These are phyloP conservation scores for Phrynosoma platyrhinos DNA, from an alignment of 2,113 vertebrate species.

Conservation along the genomic window DNA sequence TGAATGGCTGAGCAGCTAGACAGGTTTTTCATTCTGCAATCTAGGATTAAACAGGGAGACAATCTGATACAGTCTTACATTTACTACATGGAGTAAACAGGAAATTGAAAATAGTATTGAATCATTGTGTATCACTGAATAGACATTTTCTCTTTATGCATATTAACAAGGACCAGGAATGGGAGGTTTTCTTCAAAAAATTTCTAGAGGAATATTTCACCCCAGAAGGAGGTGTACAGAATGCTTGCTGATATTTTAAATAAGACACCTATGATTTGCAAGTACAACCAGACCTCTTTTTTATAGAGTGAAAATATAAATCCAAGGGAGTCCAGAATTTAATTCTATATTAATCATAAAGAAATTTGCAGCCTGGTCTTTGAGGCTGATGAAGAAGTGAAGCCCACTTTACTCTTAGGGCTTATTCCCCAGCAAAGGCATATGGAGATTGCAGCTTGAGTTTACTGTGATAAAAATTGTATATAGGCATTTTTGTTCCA, in stretches of 20 bases:
- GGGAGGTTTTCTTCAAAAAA: neutral
- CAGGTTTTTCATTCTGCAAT: neutral
- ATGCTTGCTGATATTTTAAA: slow-evolving; percentile 27
- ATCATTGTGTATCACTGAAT: neutral
- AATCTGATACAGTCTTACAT: rapidly evolving
- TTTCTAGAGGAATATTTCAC: slow-evolving; percentile 26
- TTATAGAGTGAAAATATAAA: neutral
- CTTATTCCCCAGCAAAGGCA: neutral
- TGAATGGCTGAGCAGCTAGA: neutral
- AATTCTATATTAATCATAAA: neutral
- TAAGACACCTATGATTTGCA: slow-evolving; percentile 28
- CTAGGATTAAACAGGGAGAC: slow-evolving; percentile 15
- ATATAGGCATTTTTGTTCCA: neutral
- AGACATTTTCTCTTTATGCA: neutral
- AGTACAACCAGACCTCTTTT: slow-evolving; percentile 11
- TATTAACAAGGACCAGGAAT: neutral
- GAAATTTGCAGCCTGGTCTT: neutral
- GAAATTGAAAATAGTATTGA: neutral
- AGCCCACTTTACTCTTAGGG: neutral
- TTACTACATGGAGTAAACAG: rapidly evolving
- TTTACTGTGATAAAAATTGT: too few species aligned
- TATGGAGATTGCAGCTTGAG: too few species aligned
- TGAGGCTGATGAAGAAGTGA: neutral
- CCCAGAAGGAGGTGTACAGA: neutral
- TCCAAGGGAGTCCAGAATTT: neutral